Evolutionary conservation across 2,113 vertebrate species (phyloP).

Genomic region (Notothenia coriiceps): DNA sequence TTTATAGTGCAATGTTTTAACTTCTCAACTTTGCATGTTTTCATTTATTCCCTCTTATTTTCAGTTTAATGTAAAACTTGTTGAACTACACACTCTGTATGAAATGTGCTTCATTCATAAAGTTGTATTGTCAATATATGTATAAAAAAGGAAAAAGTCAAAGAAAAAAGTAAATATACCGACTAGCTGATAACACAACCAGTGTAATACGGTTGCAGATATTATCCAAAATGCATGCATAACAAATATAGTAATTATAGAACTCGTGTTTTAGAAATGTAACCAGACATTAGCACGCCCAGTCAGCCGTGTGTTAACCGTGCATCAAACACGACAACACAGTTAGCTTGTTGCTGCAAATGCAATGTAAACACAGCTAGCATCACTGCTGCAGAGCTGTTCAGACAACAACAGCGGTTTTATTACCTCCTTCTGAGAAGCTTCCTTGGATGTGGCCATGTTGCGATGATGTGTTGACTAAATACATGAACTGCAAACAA

Average conservation of each 20-base stretch:
- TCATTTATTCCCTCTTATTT: not conserved
- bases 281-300: not conserved
- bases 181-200: no score
- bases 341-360: slow-evolving; percentile 20
- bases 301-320: not conserved
- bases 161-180: not conserved
- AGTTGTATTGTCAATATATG: not conserved
- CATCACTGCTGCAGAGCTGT: not conserved
- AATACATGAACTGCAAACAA: slow-evolving; percentile 1
- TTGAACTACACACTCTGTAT: not conserved
- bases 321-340: not conserved
- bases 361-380: slow-evolving; percentile 28
- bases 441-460: slow-evolving; percentile 1
- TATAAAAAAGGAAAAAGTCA: not conserved
- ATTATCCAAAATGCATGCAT: not conserved
- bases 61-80: not conserved
- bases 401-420: no score
- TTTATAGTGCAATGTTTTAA: not conserved
- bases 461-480: not conserved
- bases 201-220: no score
- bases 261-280: not conserved
- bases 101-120: not conserved
- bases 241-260: accelerated
- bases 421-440: not conserved
- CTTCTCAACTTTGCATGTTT: not conserved